These are phyloP conservation scores for Gonioctena quinquepunctata DNA, from an alignment of 1,140 invertebrate genomes.

Conservation along the genomic window DNA sequence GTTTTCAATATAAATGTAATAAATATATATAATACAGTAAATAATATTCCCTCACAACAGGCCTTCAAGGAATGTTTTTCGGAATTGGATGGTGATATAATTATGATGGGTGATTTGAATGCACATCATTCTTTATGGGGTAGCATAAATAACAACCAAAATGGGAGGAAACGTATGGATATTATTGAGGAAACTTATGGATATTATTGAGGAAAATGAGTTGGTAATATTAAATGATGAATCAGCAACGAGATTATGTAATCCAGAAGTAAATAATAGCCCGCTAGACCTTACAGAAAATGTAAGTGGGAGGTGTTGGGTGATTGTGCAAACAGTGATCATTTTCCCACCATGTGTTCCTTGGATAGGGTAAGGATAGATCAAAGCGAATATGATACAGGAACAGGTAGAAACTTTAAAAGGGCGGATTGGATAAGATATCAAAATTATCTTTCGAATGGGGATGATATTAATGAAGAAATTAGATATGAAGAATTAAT, in stretches of 20 bases:
- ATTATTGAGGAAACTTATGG: too few relatives aligned
- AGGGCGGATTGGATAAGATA: too few relatives aligned
- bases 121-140: neutral
- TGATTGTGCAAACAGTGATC: neutral
- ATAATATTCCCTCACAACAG: neutral
- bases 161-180: too few relatives aligned
- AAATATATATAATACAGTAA: neutral
- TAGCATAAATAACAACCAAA: neutral
- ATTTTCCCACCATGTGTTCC: neutral
- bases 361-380: too few relatives aligned
- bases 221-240: too few relatives aligned
- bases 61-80: neutral
- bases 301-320: neutral
- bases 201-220: neutral
- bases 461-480: too few relatives aligned
- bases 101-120: constrained; percentile 5
- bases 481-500: too few relatives aligned
- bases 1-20: neutral
- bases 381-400: too few relatives aligned
- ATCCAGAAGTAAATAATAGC: too few relatives aligned
- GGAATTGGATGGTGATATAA: neutral
- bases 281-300: neutral
- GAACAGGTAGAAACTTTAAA: too few relatives aligned
- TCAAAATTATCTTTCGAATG: too few relatives aligned
- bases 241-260: too few relatives aligned